Evolutionary conservation across 2,797 vertebrate species (phyloP).

Genomic region (Coccyzus lansbergi): DNA sequence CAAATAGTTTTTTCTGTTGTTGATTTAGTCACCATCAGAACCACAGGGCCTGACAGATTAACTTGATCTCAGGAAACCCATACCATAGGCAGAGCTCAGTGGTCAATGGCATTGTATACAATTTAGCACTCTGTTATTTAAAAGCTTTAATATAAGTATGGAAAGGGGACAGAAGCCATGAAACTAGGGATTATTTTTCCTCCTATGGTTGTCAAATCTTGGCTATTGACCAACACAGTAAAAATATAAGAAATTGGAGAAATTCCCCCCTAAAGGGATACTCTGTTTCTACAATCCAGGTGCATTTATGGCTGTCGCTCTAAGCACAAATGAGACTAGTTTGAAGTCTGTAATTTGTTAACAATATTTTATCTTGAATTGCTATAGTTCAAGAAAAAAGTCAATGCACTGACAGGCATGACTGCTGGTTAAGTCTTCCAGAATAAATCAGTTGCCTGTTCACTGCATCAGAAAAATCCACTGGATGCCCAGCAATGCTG

Average conservation of each 20-base stretch:
- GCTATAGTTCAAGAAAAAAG: background rate
- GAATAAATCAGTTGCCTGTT: background rate
- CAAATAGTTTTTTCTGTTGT: background rate
- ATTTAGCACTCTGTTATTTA: background rate
- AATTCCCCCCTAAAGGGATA: background rate
- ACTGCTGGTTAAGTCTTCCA: background rate
- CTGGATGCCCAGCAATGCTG: background rate
- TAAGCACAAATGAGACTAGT: background rate
- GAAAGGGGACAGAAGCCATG: background rate
- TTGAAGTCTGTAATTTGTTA: background rate
- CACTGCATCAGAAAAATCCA: background rate
- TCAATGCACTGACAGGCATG: background rate
- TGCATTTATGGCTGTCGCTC: background rate
- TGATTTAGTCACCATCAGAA: background rate
- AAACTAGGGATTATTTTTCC: rapidly evolving
- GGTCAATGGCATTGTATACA: background rate
- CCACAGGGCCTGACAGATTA: background rate
- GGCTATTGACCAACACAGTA: background rate
- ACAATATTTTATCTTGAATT: background rate
- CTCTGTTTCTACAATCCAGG: background rate
- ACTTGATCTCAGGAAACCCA: background rate
- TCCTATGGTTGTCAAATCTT: background rate
- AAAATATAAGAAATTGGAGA: background rate
- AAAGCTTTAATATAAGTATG: background rate
- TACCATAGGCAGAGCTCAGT: background rate